Evolutionary conservation across 2,113 vertebrate genomes (phyloP).

Genomic region (Cyanoliseus patagonus): DNA sequence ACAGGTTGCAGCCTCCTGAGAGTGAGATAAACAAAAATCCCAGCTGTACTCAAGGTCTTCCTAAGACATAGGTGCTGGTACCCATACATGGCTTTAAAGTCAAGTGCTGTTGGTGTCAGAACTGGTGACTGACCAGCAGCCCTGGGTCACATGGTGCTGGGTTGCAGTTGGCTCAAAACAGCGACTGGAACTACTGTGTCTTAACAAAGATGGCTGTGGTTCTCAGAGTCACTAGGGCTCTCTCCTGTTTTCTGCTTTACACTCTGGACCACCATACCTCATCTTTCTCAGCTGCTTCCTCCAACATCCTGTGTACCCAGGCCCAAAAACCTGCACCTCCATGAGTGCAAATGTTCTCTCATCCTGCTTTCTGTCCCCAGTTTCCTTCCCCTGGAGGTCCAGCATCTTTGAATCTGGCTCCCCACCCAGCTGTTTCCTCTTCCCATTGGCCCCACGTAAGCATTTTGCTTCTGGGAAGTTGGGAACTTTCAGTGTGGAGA

Average conservation of each 20-base stretch:
- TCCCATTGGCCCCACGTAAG: neutral
- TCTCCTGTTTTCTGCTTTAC: neutral
- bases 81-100: neutral
- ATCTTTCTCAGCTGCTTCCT: neutral
- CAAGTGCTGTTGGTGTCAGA: neutral
- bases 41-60: neutral
- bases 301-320: neutral
- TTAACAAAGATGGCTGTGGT: neutral
- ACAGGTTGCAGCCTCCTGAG: neutral
- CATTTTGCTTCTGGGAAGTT: neutral
- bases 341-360: neutral
- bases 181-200: neutral
- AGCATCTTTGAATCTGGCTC: neutral
- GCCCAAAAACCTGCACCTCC: neutral
- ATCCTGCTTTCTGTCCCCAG: neutral
- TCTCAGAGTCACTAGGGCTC: neutral
- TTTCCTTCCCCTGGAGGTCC: neutral
- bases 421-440: neutral
- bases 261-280: neutral
- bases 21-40: neutral
- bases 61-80: neutral
- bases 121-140: neutral
- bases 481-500: neutral
- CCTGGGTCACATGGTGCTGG: rapidly evolving
- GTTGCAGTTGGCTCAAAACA: neutral